A percentile compares a stretch with the other conserved stretches of the same genome.
Conservation (phyloP, 2,888 invertebrate genomes). For the Amphipoea oculea region DNA sequence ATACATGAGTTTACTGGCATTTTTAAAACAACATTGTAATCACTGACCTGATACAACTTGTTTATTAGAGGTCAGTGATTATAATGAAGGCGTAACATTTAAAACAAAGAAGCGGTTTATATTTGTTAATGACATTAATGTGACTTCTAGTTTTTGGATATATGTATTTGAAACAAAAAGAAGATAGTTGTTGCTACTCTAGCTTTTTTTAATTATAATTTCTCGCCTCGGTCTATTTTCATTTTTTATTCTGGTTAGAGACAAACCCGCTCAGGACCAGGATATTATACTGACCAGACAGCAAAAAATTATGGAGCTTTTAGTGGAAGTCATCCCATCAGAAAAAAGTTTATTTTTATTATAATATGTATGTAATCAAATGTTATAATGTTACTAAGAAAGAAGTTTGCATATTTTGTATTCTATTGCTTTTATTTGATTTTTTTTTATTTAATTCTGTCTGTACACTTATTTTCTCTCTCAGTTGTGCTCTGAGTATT, state of each 20-base stretch:
- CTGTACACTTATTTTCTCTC: not conserved
- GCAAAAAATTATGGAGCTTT: not conserved
- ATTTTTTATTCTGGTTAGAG: not conserved
- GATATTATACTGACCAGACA: not conserved
- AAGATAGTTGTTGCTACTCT: not conserved
- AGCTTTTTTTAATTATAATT: not conserved
- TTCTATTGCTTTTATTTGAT: too few relatives aligned
- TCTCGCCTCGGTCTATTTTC: not conserved
- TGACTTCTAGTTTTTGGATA: constrained; percentile 21
- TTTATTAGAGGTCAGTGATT: too few relatives aligned
- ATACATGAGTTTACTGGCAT: not conserved
- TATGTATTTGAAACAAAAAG: not conserved
- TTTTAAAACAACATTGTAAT: not conserved
- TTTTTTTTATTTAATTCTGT: not conserved
- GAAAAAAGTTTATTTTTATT: not conserved
- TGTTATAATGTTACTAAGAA: not conserved
- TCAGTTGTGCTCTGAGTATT: not conserved
- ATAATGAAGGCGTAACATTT: constrained; percentile 25
- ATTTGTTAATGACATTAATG: not conserved
- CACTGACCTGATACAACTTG: too few relatives aligned
- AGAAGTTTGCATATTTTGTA: not conserved
- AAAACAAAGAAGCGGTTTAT: constrained; percentile 22
- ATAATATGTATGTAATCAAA: not conserved
- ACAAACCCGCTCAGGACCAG: not conserved
- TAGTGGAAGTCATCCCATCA: not conserved